Conservation (phyloP, 2,797 vertebrate species). For the Eutrigla gurnardus region DNA sequence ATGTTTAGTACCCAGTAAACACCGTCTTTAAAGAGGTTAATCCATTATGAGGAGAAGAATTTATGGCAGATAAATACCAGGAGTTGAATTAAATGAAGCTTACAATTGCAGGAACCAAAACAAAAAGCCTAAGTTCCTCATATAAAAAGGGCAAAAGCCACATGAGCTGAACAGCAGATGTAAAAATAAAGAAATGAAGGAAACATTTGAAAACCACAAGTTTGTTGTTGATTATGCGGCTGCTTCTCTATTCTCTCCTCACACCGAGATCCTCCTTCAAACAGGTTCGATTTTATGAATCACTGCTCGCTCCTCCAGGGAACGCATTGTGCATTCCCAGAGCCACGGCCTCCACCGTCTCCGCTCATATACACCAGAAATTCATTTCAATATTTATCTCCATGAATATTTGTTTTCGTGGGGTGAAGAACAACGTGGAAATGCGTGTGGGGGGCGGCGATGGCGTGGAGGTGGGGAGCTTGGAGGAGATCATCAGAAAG, state of each 20-base stretch:
- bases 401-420: conserved; percentile 83
- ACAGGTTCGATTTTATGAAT: conserved; percentile 81
- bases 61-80: conserved; percentile 3
- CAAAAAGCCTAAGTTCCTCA: not conserved
- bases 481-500: conserved; percentile 85
- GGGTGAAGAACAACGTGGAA: conserved; percentile 78
- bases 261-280: conserved; percentile 69
- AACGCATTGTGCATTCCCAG: conserved; percentile 71
- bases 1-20: not conserved
- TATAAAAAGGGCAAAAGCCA: conserved; percentile 35
- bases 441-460: conserved; percentile 63
- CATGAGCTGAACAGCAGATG: conserved; percentile 24
- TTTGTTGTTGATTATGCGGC: conserved; percentile 46
- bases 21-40: not conserved
- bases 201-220: conserved; percentile 27
- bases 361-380: conserved; percentile 80
- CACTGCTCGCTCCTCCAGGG: conserved; percentile 75
- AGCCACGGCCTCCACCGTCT: conserved; percentile 67
- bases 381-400: conserved; percentile 89
- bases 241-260: conserved; percentile 59
- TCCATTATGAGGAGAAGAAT: not conserved
- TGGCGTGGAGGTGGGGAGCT: conserved; percentile 71
- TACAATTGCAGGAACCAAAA: not conserved
- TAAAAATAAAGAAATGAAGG: conserved; percentile 28
- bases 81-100: conserved; percentile 9